A percentile compares a stretch with the other conserved stretches of the same genome.
These are phyloP conservation scores for Crotalus viridis DNA, from an alignment of 2,113 vertebrate species.

Conservation along the genomic window DNA sequence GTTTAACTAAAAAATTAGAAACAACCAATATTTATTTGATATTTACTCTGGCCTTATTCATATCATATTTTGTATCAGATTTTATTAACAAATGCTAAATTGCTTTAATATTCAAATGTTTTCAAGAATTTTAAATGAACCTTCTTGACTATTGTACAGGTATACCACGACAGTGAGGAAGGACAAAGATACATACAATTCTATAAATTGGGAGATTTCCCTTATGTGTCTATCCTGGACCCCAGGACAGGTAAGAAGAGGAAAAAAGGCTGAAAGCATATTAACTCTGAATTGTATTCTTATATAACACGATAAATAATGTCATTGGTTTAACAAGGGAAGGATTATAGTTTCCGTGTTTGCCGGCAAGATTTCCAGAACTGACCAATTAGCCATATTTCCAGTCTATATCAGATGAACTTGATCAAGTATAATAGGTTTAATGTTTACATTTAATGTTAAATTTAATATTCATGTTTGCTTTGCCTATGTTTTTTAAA, in stretches of 20 bases:
- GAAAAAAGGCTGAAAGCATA: neutral
- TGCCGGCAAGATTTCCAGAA: neutral
- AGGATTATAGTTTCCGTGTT: neutral
- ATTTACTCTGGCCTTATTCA: neutral
- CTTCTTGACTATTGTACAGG: conserved; percentile 71
- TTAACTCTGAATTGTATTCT: neutral
- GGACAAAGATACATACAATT: conserved; percentile 98
- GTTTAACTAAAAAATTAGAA: neutral
- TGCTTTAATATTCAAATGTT: fast-evolving
- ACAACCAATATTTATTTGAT: neutral
- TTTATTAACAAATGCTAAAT: fast-evolving
- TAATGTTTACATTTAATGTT: neutral
- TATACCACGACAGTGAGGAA: conserved; percentile 98
- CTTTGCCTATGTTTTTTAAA: neutral
- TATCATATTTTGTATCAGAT: neutral
- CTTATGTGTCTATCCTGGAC: conserved; percentile 97
- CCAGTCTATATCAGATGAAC: neutral
- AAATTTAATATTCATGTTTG: neutral
- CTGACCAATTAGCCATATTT: neutral
- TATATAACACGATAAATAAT: neutral
- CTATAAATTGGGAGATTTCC: conserved; percentile 96
- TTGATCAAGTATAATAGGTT: neutral
- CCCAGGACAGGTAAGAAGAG: conserved; percentile 87
- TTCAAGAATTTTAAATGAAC: conserved; percentile 6
- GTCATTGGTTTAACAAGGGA: neutral